These are phyloP conservation scores for Sapajus apella DNA, from an alignment of 2,113 vertebrate genomes.

Conservation along the genomic window DNA sequence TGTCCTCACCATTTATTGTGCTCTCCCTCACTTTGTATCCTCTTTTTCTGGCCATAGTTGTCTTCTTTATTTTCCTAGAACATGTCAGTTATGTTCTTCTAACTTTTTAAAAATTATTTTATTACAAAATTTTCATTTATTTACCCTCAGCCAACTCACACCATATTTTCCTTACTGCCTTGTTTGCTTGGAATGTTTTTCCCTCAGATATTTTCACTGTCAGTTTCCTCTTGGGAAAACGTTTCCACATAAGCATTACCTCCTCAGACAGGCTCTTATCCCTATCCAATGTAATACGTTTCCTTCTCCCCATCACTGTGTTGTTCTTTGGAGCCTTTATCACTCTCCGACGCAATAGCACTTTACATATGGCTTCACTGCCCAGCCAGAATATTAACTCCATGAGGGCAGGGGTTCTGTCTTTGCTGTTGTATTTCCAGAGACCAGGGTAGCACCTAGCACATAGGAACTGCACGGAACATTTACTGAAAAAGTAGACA, in stretches of 20 bases:
- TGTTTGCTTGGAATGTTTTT: not conserved
- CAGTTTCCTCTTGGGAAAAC: not conserved
- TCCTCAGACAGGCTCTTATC: not conserved
- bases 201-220: not conserved
- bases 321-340: not conserved
- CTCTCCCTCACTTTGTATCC: not conserved
- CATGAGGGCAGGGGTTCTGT: not conserved
- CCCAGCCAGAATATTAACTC: not conserved
- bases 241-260: not conserved
- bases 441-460: not conserved
- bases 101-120: too few species aligned
- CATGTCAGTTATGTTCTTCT: not conserved
- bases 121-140: too few species aligned
- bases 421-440: not conserved
- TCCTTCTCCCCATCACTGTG: not conserved
- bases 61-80: not conserved
- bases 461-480: not conserved
- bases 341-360: not conserved
- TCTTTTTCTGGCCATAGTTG: not conserved
- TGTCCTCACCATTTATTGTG: fast-evolving
- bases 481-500: not conserved
- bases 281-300: not conserved
- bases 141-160: too few species aligned
- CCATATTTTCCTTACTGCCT: not conserved
- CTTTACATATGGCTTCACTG: not conserved